Percentiles rank a stretch among this genome's conserved stretches.
phyloP scores from a whole-genome alignment of 1,140 invertebrate genomes.

The Microplitis demolitor region DNA sequence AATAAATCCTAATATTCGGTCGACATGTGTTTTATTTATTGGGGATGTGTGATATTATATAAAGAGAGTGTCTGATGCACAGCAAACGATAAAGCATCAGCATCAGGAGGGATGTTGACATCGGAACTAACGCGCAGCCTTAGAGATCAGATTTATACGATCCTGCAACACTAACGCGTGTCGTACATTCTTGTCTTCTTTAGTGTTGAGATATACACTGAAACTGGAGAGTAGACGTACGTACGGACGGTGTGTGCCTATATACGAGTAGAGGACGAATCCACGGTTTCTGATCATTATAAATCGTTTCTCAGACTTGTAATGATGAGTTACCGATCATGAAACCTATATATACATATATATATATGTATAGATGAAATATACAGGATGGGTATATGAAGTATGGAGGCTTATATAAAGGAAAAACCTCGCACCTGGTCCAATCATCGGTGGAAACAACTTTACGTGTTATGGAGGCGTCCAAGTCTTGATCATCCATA shows the following conservation, averaged over 20 bases:
- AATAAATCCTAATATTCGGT: constrained; percentile 22
- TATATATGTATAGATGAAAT: neutral
- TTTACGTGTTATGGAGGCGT: constrained; percentile 2
- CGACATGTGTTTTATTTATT: neutral
- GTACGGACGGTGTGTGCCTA: neutral
- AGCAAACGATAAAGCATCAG: constrained; percentile 10
- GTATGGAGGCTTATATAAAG: neutral
- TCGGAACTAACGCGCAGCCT: neutral
- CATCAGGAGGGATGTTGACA: constrained; percentile 1
- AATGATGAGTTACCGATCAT: constrained; percentile 1
- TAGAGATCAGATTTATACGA: neutral
- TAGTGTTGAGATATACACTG: too few species aligned
- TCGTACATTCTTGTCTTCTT: neutral
- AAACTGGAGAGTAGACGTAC: too few species aligned
- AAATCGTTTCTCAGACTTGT: neutral
- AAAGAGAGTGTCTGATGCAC: neutral
- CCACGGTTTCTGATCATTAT: neutral
- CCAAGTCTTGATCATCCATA: neutral
- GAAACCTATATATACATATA: neutral
- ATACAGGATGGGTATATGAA: too few species aligned
- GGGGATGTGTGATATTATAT: neutral
- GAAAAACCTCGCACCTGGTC: neutral
- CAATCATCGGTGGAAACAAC: neutral
- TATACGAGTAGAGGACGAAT: neutral
- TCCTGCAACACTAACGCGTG: neutral